phyloP scores from a whole-genome alignment of 2,113 vertebrate species.

The Callorhinus ursinus region DNA sequence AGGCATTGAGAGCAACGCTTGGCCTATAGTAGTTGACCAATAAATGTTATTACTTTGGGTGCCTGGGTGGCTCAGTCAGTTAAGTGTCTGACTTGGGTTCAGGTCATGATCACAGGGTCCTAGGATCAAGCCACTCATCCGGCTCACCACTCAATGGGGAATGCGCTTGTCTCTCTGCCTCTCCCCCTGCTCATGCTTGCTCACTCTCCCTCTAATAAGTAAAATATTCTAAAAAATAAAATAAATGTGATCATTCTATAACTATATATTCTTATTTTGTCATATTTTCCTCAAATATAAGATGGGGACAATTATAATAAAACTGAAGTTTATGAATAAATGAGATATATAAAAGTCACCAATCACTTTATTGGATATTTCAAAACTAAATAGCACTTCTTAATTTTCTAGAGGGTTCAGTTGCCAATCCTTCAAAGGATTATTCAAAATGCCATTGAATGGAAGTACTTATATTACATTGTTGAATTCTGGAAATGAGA shows the following conservation, averaged over 20 bases:
- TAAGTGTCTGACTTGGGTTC: neutral
- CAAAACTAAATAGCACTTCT: neutral
- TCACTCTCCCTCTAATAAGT: neutral
- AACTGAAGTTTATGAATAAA: neutral
- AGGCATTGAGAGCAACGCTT: neutral
- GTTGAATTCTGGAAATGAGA: neutral
- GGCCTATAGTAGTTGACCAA: neutral
- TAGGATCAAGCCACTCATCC: neutral
- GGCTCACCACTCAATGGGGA: neutral
- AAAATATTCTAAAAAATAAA: neutral
- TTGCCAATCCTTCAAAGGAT: neutral
- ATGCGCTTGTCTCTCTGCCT: neutral
- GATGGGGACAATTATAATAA: neutral
- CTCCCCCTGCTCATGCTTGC: neutral
- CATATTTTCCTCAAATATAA: neutral
- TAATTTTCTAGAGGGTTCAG: neutral
- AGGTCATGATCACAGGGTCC: neutral
- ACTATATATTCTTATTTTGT: neutral
- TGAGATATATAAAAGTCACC: neutral
- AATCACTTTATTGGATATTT: neutral
- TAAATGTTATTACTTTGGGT: neutral
- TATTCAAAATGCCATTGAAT: neutral
- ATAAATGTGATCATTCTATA: neutral
- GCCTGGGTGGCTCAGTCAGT: neutral
- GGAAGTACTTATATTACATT: neutral